These are phyloP conservation scores for Palaemon carinicauda DNA, from an alignment of 1,140 invertebrate species.

Conservation along the genomic window DNA sequence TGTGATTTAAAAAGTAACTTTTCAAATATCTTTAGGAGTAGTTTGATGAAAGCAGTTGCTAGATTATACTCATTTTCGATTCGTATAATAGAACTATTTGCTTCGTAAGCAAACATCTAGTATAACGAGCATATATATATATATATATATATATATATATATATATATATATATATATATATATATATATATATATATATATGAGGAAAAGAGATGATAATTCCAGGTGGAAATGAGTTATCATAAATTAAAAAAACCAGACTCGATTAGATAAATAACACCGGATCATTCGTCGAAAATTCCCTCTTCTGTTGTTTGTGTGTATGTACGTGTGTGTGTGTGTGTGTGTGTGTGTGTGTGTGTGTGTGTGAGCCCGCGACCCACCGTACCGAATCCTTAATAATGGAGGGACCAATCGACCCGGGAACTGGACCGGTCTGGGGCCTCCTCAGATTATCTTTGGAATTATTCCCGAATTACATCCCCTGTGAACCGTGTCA, in stretches of 20 bases:
- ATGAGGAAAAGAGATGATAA: no score
- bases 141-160: no score
- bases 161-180: no score
- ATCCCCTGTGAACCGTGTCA: not conserved
- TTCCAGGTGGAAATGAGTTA: no score
- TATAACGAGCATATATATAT: no score
- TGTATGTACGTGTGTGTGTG: not conserved
- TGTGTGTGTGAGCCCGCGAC: not conserved
- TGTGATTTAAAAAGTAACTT: no score
- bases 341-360: not conserved
- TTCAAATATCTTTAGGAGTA: no score
- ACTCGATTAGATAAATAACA: not conserved
- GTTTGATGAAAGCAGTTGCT: no score
- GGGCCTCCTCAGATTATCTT: not conserved
- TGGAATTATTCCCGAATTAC: not conserved
- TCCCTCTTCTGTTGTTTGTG: not conserved
- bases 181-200: no score
- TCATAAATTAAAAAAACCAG: not conserved
- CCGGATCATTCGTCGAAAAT: not conserved
- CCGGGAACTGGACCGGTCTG: not conserved
- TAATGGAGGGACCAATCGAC: not conserved
- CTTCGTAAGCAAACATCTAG: no score
- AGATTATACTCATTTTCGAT: no score
- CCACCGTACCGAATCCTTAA: constrained; percentile 9
- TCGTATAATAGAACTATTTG: no score